phyloP scores from a whole-genome alignment of 1,140 invertebrate species.

The Pogonognathellus flavescens region DNA sequence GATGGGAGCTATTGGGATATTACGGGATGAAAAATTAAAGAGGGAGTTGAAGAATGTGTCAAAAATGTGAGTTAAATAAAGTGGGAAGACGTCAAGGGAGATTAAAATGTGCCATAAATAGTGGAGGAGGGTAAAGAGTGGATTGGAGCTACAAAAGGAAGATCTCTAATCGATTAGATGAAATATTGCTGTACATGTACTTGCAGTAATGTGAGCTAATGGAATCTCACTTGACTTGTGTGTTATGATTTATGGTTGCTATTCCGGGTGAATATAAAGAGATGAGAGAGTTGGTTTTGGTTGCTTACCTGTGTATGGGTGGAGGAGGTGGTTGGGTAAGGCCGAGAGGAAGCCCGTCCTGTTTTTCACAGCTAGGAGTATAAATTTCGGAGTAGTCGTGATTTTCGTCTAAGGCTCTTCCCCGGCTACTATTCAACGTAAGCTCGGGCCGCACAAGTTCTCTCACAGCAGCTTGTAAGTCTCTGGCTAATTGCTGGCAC shows the following conservation, averaged over 20 bases:
- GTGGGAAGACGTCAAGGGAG: background rate
- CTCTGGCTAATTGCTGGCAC: slow-evolving; percentile 69
- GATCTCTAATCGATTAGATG: too few species aligned
- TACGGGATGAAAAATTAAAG: background rate
- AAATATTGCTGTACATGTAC: too few species aligned
- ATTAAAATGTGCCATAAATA: background rate
- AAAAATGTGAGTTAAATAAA: slow-evolving; percentile 20
- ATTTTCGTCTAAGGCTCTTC: slow-evolving; percentile 75
- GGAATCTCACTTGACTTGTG: background rate
- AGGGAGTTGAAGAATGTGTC: background rate
- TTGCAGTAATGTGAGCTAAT: background rate
- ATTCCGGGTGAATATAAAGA: background rate
- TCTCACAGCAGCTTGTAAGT: slow-evolving; percentile 74
- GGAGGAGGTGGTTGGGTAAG: slow-evolving; percentile 84
- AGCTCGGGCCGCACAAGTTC: slow-evolving; percentile 71
- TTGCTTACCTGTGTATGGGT: slow-evolving; percentile 78
- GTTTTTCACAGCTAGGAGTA: slow-evolving; percentile 86
- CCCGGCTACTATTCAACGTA: slow-evolving; percentile 68
- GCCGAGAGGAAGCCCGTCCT: slow-evolving; percentile 70
- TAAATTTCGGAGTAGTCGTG: slow-evolving; percentile 95
- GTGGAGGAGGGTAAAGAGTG: too few species aligned
- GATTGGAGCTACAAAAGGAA: too few species aligned
- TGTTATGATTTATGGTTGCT: background rate
- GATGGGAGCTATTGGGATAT: background rate
- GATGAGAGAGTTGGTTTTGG: too few species aligned